Base-by-base conservation (phyloP, 92 coral and sea anemone genomes). In the Epizoanthus fatuus region DNA sequence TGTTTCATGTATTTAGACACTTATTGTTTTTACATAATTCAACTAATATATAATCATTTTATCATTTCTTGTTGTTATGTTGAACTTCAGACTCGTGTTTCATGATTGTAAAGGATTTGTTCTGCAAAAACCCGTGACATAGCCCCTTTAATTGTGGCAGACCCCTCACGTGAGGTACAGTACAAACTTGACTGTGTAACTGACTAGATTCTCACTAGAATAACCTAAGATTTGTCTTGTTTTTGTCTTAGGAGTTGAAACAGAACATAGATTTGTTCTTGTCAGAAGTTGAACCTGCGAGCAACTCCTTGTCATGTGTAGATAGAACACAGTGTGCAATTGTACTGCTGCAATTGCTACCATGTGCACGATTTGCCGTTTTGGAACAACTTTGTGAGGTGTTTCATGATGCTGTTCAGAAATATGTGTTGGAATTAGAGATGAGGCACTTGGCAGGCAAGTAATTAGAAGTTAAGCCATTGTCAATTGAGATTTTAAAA, bases 301-400 rank as follows among this genome's bases (percentile, higher is more conserved):
- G 91, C 5, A 69, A 83, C n/a, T 72, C 88, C 3, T 75, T 95
- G 77, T 90, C 87, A 54, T 87, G 56, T 60, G 89, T 93, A 29
- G 98, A 96, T 47, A 93, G 94, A 79, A 88, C 98, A 4, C 95
- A 92, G 4, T 92, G 98, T 85, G 96, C 98, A 47, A 93, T 92
- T 70, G 96, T 95, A 22, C 60, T 96, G 12, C 85, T 95, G 60
- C 92, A 91, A 64, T 96, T 97, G n/a, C 92, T 96, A 55, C 99
- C 99, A 1, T 96, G 99, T 87, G 98, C 99, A 20, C 80, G 99
- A 38, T 92, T 92, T 81, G 99, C 99, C 10, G 99, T 96, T 0
- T 72, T 96, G 75, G 99, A 96, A 49, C 99, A 97, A 78, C 95
- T 97, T 25, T 95, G 98, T 88, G 98, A 93, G 35, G 98, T 96